Percentiles rank a stretch among this genome's conserved stretches.
Conservation (phyloP, 2,888 invertebrate genomes). For the Parthenolecanium corni region DNA sequence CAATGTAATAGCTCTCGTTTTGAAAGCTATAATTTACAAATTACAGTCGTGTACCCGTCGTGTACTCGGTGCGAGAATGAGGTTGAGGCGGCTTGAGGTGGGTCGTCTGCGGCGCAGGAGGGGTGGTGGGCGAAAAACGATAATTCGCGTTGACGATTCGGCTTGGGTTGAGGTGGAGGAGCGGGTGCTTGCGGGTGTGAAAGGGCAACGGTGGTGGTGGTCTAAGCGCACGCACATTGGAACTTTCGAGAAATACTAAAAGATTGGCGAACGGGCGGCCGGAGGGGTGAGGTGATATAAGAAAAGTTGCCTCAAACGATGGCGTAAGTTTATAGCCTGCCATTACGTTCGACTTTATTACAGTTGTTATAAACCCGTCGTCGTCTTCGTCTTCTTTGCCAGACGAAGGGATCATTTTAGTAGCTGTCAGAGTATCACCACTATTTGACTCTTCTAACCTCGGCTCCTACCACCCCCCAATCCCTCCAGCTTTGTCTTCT, state of each 20-base stretch:
- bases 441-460: too few relatives aligned
- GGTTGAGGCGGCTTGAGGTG: not conserved
- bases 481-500: too few relatives aligned
- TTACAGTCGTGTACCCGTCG: conserved; percentile 13
- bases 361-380: conserved; percentile 26
- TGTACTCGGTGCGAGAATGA: not conserved
- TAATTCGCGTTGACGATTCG: conserved; percentile 12
- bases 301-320: conserved; percentile 20
- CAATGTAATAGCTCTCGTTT: conserved; percentile 27
- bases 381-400: too few relatives aligned
- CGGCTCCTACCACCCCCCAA: too few relatives aligned
- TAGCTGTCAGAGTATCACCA: not conserved
- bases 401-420: conserved; percentile 19
- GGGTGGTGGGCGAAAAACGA: not conserved
- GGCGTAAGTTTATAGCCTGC: conserved; percentile 26
- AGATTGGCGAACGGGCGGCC: too few relatives aligned
- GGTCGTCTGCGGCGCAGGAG: not conserved
- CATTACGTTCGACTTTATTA: conserved; percentile 27
- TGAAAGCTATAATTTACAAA: conserved; percentile 28
- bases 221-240: conserved; percentile 14
- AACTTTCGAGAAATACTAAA: conserved; percentile 4
- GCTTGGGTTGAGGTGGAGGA: too few relatives aligned
- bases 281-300: too few relatives aligned
- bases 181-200: too few relatives aligned
- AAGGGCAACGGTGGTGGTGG: not conserved